phyloP scores from a whole-genome alignment of 2,113 vertebrate species.

The Brevimyrus niger region DNA sequence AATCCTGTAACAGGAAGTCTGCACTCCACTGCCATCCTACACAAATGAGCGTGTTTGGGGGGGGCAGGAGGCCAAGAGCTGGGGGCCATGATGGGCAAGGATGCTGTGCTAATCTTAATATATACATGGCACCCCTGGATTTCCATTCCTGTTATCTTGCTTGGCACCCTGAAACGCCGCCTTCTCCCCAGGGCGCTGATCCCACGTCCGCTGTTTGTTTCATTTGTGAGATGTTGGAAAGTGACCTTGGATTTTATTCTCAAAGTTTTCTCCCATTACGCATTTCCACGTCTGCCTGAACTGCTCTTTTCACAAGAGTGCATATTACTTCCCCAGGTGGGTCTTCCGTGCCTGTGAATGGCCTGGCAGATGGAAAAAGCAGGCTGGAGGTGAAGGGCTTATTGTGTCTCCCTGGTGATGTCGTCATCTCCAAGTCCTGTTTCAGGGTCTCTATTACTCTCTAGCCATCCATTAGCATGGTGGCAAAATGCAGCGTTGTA shows the following conservation, averaged over 20 bases:
- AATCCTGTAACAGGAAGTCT: slow-evolving; percentile 40
- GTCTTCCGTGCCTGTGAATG: neutral
- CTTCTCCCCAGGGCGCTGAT: neutral
- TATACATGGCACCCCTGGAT: neutral
- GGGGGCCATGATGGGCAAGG: neutral
- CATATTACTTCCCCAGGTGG: neutral
- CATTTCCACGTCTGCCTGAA: slow-evolving; percentile 42
- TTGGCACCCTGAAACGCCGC: neutral
- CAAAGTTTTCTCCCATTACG: slow-evolving; percentile 52
- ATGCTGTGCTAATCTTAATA: neutral
- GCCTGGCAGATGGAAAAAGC: neutral
- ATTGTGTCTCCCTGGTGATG: neutral
- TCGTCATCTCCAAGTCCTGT: neutral
- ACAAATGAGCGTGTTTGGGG: slow-evolving; percentile 13
- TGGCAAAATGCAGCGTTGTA: slow-evolving; percentile 16
- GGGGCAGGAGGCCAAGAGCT: neutral
- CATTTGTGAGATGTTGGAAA: slow-evolving; percentile 26
- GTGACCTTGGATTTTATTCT: slow-evolving; percentile 37
- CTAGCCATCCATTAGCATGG: slow-evolving; percentile 6
- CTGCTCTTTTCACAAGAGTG: slow-evolving; percentile 2
- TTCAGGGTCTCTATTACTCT: slow-evolving; percentile 10
- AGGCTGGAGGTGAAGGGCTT: neutral
- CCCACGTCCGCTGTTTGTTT: neutral
- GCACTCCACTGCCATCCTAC: slow-evolving; percentile 12
- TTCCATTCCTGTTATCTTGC: neutral